Percentiles rank a stretch among this genome's conserved stretches.
Conservation (phyloP, 1,140 invertebrate species). For the Drosophila pachea region DNA sequence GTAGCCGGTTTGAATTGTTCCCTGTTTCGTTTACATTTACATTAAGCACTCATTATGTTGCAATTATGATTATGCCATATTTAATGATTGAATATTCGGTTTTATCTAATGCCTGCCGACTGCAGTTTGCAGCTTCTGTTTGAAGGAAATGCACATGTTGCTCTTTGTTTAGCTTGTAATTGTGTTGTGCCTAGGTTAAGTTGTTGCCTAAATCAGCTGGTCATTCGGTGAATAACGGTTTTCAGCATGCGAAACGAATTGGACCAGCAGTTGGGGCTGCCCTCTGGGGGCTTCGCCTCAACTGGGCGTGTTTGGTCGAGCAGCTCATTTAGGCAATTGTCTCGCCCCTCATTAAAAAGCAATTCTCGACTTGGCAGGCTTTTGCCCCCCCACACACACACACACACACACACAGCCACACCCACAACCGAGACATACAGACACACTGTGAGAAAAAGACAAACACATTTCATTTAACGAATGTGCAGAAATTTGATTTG, state of each 20-base stretch:
- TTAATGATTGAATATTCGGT: not conserved
- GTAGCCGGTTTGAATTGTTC: not conserved
- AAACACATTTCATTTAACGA: no score
- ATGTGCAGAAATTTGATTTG: slow-evolving; percentile 42
- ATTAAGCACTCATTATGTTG: no score
- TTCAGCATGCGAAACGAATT: not conserved
- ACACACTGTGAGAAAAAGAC: no score
- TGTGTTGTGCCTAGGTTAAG: slow-evolving; percentile 59
- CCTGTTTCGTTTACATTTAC: not conserved
- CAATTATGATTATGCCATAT: no score
- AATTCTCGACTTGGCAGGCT: slow-evolving; percentile 79
- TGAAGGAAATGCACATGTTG: not conserved
- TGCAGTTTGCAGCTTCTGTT: not conserved
- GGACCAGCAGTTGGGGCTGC: slow-evolving; percentile 13
- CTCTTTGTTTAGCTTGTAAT: slow-evolving; percentile 11
- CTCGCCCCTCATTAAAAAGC: slow-evolving; percentile 64
- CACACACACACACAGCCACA: not conserved
- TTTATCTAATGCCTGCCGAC: slow-evolving; percentile 6
- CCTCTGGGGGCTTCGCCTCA: not conserved
- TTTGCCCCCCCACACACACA: slow-evolving; percentile 63
- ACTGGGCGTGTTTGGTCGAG: slow-evolving; percentile 3
- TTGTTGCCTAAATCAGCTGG: slow-evolving; percentile 51
- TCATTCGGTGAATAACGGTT: not conserved
- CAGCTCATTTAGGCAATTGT: slow-evolving; percentile 66
- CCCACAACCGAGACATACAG: slow-evolving; percentile 9